phyloP scores from a whole-genome alignment of 2,888 invertebrate genomes.

The Trachelus stipa region DNA sequence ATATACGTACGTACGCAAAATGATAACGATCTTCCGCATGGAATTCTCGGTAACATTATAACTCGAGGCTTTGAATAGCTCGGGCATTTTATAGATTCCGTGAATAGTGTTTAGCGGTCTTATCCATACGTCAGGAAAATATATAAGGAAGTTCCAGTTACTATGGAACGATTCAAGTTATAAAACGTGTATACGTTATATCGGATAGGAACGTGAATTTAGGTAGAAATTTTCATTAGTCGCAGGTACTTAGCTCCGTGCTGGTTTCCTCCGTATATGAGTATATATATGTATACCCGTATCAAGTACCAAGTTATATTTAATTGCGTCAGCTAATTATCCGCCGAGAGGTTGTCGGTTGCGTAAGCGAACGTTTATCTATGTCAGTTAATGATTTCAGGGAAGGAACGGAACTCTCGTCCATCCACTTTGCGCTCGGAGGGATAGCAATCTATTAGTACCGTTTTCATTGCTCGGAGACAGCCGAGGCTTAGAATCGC shows the following conservation, averaged over 20 bases:
- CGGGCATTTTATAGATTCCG: slow-evolving; percentile 47
- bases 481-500: too few species aligned
- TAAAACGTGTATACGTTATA: too few species aligned
- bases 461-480: too few species aligned
- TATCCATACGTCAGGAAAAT: not conserved
- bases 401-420: slow-evolving; percentile 8
- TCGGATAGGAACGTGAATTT: too few species aligned
- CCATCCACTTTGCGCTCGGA: too few species aligned
- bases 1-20: not conserved
- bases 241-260: too few species aligned
- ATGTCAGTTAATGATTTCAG: slow-evolving; percentile 29
- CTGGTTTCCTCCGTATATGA: too few species aligned
- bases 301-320: slow-evolving; percentile 11
- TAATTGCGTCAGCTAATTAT: slow-evolving; percentile 40
- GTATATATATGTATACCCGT: too few species aligned
- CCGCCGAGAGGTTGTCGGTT: slow-evolving; percentile 21
- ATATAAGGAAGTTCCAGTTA: not conserved
- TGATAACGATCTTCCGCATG: slow-evolving; percentile 45
- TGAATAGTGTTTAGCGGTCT: not conserved
- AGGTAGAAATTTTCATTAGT: too few species aligned
- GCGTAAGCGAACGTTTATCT: slow-evolving; percentile 17
- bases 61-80: slow-evolving; percentile 48
- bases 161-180: too few species aligned
- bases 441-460: too few species aligned
- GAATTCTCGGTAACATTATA: slow-evolving; percentile 52